Evolutionary conservation across 2,888 invertebrate genomes (phyloP), one percentile per base, ranked within the genome.

Genomic region (Flexamia atlantica): DNA sequence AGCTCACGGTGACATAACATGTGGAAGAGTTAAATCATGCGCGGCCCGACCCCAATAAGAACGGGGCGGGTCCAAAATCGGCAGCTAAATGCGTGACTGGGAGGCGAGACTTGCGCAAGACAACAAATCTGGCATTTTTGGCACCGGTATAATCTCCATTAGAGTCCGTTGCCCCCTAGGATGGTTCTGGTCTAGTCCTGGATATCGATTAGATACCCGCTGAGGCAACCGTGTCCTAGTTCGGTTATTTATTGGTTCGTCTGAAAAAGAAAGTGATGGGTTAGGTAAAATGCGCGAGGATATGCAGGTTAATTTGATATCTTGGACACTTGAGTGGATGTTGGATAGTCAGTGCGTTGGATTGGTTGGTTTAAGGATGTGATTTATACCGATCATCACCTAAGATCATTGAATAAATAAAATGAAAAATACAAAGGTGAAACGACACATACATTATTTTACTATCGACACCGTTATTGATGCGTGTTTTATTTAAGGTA

Each of bases 271-370:
- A 64, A 64, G 64, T 64, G 25, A 64, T 25, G 9, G 7, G 30
- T 64, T 64, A 64, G 64, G 30, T 64, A 64, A 64, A 23, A 57
- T 57, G 57, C 9, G 57, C 57, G 23, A 14, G 46, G 20, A 57
- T 20, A 2, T 7, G 25, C 1, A 5, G 23, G 57, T 23, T 57
- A 23, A 50, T 50, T 50, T 50, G 12, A 50, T 50, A 10, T n/a
- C 12, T 50, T 36, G 36, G 9, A 36, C 36, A 36, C 9, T 7
- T 36, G n/a, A n/a, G n/a, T n/a, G n/a, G n/a, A n/a, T n/a, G n/a
- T n/a, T n/a, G n/a, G n/a, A n/a, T n/a, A n/a, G n/a, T n/a, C n/a
- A n/a, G n/a, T n/a, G n/a, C n/a, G n/a, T n/a, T n/a, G n/a, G n/a
- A n/a, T n/a, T n/a, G n/a, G n/a, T n/a, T n/a, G n/a, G n/a, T n/a